A percentile compares a stretch with the other conserved stretches of the same genome.
phyloP scores from a whole-genome alignment of 2,113 vertebrate genomes.

The Urocynchramus pylzowi region DNA sequence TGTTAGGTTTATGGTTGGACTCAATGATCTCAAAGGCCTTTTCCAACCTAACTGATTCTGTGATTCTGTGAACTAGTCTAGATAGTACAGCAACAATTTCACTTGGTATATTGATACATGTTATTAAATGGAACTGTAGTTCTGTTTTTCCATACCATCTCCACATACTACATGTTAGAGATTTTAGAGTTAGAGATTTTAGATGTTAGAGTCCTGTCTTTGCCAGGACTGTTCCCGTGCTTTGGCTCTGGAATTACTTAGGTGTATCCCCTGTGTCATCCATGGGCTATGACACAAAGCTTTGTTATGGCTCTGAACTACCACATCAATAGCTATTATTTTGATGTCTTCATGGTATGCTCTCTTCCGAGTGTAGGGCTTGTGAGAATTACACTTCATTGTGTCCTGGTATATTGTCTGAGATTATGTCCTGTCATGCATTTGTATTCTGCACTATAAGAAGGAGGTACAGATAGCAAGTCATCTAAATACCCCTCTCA shows the following conservation, averaged over 20 bases:
- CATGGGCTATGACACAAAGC: not conserved
- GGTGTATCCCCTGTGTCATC: not conserved
- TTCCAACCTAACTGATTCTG: not conserved
- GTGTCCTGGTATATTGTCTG: rapidly evolving
- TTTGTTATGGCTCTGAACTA: not conserved
- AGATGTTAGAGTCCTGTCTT: not conserved
- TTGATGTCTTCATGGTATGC: not conserved
- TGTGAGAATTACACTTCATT: not conserved
- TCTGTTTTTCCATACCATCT: not conserved
- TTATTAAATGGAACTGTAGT: not conserved
- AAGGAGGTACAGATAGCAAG: not conserved
- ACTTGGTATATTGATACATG: not conserved
- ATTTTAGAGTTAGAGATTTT: not conserved
- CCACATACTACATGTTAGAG: not conserved
- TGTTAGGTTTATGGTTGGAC: not conserved
- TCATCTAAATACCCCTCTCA: not conserved
- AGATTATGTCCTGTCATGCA: not conserved
- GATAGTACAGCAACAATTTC: not conserved
- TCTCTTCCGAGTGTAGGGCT: not conserved
- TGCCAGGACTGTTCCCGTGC: rapidly evolving
- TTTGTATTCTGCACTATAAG: not conserved
- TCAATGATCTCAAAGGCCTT: not conserved
- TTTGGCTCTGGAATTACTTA: not conserved
- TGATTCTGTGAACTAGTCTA: not conserved
- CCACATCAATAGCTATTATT: not conserved